Evolutionary conservation across 2,888 invertebrate species (phyloP), one percentile per base, ranked within the genome.

Genomic region (Eupeodes latifasciatus): DNA sequence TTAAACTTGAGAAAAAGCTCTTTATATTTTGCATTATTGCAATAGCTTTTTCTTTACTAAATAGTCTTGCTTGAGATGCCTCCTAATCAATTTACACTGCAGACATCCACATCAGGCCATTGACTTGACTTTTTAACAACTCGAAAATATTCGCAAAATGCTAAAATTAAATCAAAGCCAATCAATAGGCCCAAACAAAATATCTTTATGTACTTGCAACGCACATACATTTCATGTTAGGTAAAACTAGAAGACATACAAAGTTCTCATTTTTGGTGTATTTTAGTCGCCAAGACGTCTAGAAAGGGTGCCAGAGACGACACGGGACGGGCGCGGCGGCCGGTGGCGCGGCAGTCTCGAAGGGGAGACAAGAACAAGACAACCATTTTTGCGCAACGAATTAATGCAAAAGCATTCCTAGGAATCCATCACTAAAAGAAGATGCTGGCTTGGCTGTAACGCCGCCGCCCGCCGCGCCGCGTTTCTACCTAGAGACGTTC

Each of bases 231-330:
- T 14, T 7, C 16, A 27, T 27, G 4, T 19, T 47, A 36, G 55
- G 14, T 67, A 40, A 44, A 34, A 16, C 34, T 34, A 59, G 14
- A 36, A 59, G 14, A 59, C 34, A 40, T 14, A 14, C 10, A 40
- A 40, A 75, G 51, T 75, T 75, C 75, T 75, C 62, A 53, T 40
- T 75, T 74, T 64, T 34, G 44, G 62, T 62, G 83, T 76, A 83
- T 83, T 83, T 83, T 83, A 64, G 87, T 83, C 87, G 87, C 80
- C 87, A 72, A 49, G 19, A 27, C 62, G 87, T 87, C 87, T 87
- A 61, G 71, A 79, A 55, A 57, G 77, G 66, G 81, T 78, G 78
- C 49, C 77, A 75, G 71, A 47, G 57, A 71, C 57, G 57, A 36
- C 47, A 66, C 40, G 78, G 55, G 47, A 64, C 81, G 75, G 19